Evolutionary conservation across 2,113 vertebrate genomes (phyloP), one percentile per base, ranked within the genome.

Genomic region (Oxyura jamaicensis): DNA sequence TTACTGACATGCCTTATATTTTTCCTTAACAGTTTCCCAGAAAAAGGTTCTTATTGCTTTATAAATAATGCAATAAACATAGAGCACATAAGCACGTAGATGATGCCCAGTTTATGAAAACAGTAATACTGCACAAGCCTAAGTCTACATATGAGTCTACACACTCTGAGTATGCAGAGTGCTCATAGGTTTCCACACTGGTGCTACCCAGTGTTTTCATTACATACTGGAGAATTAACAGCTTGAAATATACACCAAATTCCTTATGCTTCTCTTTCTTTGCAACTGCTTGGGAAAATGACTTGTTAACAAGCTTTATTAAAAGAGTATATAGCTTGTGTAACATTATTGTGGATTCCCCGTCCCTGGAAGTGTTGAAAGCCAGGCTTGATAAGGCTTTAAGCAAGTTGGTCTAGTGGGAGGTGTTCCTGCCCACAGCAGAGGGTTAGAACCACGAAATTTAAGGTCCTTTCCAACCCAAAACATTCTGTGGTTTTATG

Each of bases 81-180:
- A 73, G 6, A 48, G n/a, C 25, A 79, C 31, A 18, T 1, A 58
- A 39, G 36, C 36, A 39, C 36, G 9, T 39, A 39, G 12, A 42
- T 21, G 15, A 67, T 20, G 39, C 25, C 22, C 26, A 41, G 23
- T 69, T 81, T 65, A 76, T 14, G 21, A n/a, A 59, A 86, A 77
- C 13, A 33, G 28, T 59, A 59, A 35, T 8, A 66, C 5, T n/a
- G 28, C 42, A 48, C 33, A 44, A 66, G 74, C 67, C 20, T 11
- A 48, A 58, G 23, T 41, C 35, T 44, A 26, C 41, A 73, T 0
- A 0, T 6, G 39, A 73, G n/a, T n/a, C n/a, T 36, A 29, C 12
- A 11, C 25, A 39, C 36, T 48, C 14, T 17, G 15, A 68, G 7
- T 73, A 41, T 3, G 2, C 31, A 31, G 53, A 77, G 33, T 7